Evolutionary conservation across 2,797 vertebrate species (phyloP).

Genomic region (Leontocebus nigricollis): DNA sequence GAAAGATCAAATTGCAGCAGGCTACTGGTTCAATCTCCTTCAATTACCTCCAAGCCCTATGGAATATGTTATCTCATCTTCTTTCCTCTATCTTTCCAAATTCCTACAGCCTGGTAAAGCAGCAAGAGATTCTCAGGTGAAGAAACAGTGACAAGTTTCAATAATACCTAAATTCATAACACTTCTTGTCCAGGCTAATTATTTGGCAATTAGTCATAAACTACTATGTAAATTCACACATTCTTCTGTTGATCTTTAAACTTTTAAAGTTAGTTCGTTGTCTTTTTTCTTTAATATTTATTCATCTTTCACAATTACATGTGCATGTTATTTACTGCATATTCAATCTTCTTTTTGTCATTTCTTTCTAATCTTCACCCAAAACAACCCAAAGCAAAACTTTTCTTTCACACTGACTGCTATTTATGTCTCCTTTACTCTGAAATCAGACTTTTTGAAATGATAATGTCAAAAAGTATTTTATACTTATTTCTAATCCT

Average conservation of each 20-base stretch:
- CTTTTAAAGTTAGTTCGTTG: not conserved
- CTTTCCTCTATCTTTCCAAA: not conserved
- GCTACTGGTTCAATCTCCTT: not conserved
- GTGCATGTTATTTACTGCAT: not conserved
- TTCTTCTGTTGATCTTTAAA: not conserved
- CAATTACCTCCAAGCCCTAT: not conserved
- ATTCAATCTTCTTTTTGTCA: not conserved
- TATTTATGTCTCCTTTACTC: not conserved
- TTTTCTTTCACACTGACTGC: not conserved
- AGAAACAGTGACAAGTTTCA: not conserved
- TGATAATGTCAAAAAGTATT: not conserved
- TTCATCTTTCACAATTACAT: not conserved
- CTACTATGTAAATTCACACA: not conserved
- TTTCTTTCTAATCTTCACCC: not conserved
- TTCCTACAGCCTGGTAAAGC: not conserved
- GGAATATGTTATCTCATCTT: not conserved
- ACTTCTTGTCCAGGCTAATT: not conserved
- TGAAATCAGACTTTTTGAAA: not conserved
- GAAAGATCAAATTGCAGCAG: not conserved
- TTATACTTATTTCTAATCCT: not conserved
- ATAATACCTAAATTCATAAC: not conserved
- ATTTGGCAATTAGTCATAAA: no score
- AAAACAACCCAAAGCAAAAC: not conserved
- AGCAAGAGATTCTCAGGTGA: not conserved
- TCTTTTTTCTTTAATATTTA: not conserved